Evolutionary conservation across 2,888 invertebrate species (phyloP), one percentile per base, ranked within the genome.

Genomic region (Polydrusus tereticollis): DNA sequence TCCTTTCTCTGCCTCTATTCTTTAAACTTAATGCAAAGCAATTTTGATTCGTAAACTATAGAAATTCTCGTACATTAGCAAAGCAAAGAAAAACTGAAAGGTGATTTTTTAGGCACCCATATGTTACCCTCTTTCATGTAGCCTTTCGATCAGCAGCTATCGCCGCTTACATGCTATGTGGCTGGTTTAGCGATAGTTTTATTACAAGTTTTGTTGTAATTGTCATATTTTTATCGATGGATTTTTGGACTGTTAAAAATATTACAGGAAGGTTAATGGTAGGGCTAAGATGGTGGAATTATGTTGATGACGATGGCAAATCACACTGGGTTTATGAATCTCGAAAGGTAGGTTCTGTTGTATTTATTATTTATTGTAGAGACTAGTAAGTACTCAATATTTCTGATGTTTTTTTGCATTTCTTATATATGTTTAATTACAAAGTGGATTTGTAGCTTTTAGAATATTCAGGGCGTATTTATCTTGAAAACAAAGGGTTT

Each of bases 171-270:
- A 88, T 99, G 76, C 88, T 99, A 47, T 97, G 98, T 81, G 93
- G 94, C 6, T 92, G 91, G 90, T 96, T 98, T 87, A 94, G 93
- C 1, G 90, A 91, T 81, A 96, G 96, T 77, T 99, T 98, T 85
- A 97, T 99, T 75, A 93, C 95, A n/a, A 96, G 94, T 86, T 99
- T 99, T 87, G 95, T 99, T 52, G 88, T 93, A 29, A 92, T 99
- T 38, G 90, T 96, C 10, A 87, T 98, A 26, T 88, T 99, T 64
- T 88, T 99, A 6, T 98, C 98, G 0, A 94, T 98, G 87, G 99
- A 99, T 85, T 99, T 99, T 87, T 99, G 99, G 99, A 97, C 97
- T 12, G 98, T 99, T 0, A 99, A 99, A 87, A 98, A 98, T 86
- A 93, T 98, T 55, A 96, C 96, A 73, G 98, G 99, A 33, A 90